Conservation (phyloP, 2,888 invertebrate species). For the Lacanobia wlatinum region DNA sequence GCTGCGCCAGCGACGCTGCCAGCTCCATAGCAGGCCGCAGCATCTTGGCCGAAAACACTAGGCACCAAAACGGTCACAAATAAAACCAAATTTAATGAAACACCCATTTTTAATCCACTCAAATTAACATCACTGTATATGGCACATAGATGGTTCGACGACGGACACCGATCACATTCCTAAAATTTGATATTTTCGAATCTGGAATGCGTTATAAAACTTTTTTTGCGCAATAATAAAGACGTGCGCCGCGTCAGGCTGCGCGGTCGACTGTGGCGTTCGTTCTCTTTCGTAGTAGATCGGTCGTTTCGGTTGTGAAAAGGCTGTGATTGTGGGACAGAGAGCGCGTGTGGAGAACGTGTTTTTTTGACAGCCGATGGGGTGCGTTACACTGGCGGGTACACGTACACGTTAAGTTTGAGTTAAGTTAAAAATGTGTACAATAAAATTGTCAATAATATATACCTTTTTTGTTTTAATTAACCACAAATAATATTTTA, state of each 20-base stretch:
- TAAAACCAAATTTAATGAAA: constrained; percentile 81
- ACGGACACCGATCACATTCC: constrained; percentile 85
- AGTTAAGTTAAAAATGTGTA: not conserved
- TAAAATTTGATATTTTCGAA: constrained; percentile 77
- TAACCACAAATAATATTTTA: too few relatives aligned
- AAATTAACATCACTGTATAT: constrained; percentile 84
- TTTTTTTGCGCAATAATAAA: constrained; percentile 70
- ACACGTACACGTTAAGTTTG: not conserved
- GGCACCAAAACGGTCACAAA: constrained; percentile 86
- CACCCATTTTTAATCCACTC: constrained; percentile 83
- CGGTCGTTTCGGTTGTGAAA: constrained; percentile 74
- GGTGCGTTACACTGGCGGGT: constrained; percentile 58
- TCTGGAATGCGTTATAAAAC: constrained; percentile 78
- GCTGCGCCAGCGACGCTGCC: constrained; percentile 94
- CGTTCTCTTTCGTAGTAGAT: constrained; percentile 63
- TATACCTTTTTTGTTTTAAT: too few relatives aligned
- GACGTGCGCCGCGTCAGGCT: constrained; percentile 83
- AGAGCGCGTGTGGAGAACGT: constrained; percentile 85
- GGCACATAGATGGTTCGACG: constrained; percentile 82
- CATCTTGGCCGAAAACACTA: constrained; percentile 87
- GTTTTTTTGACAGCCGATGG: constrained; percentile 83
- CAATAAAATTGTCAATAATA: not conserved
- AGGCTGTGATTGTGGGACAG: constrained; percentile 86
- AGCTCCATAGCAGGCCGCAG: constrained; percentile 91
- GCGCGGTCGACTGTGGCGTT: constrained; percentile 83